These are phyloP conservation scores for Xestobium rufovillosum DNA, from an alignment of 2,888 invertebrate genomes.

Conservation along the genomic window DNA sequence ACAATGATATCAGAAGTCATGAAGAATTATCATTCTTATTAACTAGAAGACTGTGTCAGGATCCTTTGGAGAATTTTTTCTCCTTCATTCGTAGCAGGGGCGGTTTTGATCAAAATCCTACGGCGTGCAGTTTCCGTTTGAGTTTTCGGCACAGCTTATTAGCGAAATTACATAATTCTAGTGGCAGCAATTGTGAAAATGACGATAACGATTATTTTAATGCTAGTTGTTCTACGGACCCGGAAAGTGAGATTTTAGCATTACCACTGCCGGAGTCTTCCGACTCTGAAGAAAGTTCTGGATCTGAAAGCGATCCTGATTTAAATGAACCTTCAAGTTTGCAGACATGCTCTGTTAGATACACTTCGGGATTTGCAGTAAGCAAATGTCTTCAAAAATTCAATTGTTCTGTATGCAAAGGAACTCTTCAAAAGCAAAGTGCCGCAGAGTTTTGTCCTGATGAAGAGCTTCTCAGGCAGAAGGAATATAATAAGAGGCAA, in stretches of 20 bases:
- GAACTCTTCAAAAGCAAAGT: too few species aligned
- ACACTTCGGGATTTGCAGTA: neutral
- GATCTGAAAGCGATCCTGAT: too few species aligned
- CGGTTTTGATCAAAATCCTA: neutral
- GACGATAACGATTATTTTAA: neutral
- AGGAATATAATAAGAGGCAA: too few species aligned
- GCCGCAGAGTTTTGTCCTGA: too few species aligned
- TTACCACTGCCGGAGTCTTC: neutral
- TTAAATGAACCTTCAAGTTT: too few species aligned
- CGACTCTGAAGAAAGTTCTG: neutral
- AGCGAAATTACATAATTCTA: neutral
- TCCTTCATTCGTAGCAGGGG: neutral
- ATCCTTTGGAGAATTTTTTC: slow-evolving; percentile 1
- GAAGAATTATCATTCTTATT: neutral
- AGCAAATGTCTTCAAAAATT: neutral
- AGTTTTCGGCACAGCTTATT: neutral
- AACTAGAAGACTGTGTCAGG: neutral
- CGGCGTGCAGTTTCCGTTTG: slow-evolving; percentile 2
- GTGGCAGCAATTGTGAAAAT: neutral
- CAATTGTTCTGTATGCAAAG: neutral
- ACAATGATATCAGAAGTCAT: neutral
- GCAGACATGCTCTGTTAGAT: neutral
- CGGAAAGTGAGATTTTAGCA: neutral
- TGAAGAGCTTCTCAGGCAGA: too few species aligned
- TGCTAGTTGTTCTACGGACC: neutral